A percentile compares a stretch with the other conserved stretches of the same genome.
Evolutionary conservation across 2,888 invertebrate genomes (phyloP).

Genomic region (Anagyrus pseudococci): DNA sequence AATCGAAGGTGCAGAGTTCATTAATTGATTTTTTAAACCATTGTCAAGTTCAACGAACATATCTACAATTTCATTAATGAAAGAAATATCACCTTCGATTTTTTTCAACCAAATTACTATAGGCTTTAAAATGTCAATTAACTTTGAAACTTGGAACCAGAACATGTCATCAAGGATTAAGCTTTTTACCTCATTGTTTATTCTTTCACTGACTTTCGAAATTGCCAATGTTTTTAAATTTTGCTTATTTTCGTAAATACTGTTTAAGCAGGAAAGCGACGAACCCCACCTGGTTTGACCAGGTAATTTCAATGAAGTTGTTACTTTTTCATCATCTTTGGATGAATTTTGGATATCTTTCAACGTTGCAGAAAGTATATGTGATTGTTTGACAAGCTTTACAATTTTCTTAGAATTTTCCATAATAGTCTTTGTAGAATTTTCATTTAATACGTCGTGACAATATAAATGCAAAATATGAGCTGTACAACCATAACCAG

Average conservation of each 20-base stretch:
- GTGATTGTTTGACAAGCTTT: constrained; percentile 31
- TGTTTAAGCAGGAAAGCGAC: constrained; percentile 28
- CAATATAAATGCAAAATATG: constrained; percentile 32
- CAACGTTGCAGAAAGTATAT: constrained; percentile 28
- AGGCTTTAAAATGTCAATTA: constrained; percentile 27
- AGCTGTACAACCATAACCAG: constrained; percentile 29
- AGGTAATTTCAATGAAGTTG: constrained; percentile 34
- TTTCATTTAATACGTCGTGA: constrained; percentile 19
- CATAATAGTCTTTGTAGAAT: constrained; percentile 14
- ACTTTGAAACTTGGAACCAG: constrained; percentile 25
- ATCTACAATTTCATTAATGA: constrained; percentile 28
- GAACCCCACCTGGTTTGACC: constrained; percentile 37
- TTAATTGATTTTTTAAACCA: constrained; percentile 4
- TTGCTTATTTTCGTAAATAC: constrained; percentile 27
- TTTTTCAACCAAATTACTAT: constrained; percentile 31
- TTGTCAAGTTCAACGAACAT: constrained; percentile 32
- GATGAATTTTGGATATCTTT: constrained; percentile 32
- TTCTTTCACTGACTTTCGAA: background rate
- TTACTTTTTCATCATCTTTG: constrained; percentile 11
- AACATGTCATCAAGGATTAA: constrained; percentile 30
- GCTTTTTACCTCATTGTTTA: constrained; percentile 9
- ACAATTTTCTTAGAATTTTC: constrained; percentile 24
- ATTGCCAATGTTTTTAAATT: constrained; percentile 32
- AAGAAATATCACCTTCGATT: constrained; percentile 32
- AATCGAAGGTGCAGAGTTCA: background rate